Base-by-base conservation (phyloP, 2,113 vertebrate species). In the Aepyceros melampus region DNA sequence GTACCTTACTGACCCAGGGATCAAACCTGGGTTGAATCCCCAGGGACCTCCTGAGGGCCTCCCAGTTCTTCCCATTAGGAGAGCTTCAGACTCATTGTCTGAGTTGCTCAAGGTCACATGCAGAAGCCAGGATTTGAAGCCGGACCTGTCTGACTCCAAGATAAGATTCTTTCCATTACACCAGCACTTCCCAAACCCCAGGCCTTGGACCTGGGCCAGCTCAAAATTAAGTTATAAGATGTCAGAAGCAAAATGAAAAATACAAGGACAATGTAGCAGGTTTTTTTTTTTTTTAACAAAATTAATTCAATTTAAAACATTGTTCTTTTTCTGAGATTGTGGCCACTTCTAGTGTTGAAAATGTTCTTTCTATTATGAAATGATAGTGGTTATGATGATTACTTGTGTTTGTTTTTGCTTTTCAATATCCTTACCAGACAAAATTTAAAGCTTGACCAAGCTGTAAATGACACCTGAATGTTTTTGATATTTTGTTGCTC, bases 151-250 rank as follows among this genome's bases (percentile, higher is more conserved):
- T 84, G 55, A 97, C 67, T 94, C 93, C 81, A 86, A 95, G 96
- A 95, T 95, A 97, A 97, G 82, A 87, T 93, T 92, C 89, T 92
- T 97, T 93, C 82, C 88, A 93, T 94, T 97, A 87, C 15, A 49
- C 76, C 58, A 89, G 74, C 12, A 21, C 58, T 86, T 97, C 89
- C 31, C 43, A 95, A 79, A 81, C 62, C 79, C 33, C 45, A 94
- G 40, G 17, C 16, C 31, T 87, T 95, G 97, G 93, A 82, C 25
- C 5, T 23, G n/a, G 21, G 86, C 96, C 97, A 96, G 49, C 53
- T 91, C 67, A 91, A 98, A 98, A 98, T 97, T 94, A 96, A 97
- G 94, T 97, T 97, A 97, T 93, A 96, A 95, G 25, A 86, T 97
- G 96, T 97, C 94, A 97, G 55, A 97, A 13, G 27, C 53, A 79